These are phyloP conservation scores for Philopedon plagiatum DNA, from an alignment of 2,888 invertebrate genomes.

Conservation along the genomic window DNA sequence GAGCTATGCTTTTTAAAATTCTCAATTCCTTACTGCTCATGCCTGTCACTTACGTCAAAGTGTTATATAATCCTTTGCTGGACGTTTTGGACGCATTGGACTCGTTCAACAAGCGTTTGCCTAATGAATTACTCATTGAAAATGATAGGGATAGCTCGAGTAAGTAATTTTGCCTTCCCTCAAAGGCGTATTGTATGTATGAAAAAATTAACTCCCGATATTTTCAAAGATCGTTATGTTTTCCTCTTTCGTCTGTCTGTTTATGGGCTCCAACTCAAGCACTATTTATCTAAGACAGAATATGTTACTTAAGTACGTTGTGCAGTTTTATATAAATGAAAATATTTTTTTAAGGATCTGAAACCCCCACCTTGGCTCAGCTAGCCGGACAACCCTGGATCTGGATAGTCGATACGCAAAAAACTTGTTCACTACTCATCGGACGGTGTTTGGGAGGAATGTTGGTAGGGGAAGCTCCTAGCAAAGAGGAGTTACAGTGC, in stretches of 20 bases:
- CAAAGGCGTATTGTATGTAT: no score
- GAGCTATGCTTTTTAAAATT: conserved; percentile 73
- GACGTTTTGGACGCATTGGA: conserved; percentile 67
- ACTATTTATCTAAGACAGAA: no score
- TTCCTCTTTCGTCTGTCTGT: no score
- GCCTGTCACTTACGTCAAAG: conserved; percentile 67
- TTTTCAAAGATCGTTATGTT: no score
- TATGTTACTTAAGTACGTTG: no score
- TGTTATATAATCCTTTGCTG: conserved; percentile 65
- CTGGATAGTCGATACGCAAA: conserved; percentile 75
- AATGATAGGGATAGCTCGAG: conserved; percentile 59
- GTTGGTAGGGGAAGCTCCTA: conserved; percentile 70
- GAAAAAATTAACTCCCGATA: no score
- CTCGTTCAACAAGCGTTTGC: conserved; percentile 66
- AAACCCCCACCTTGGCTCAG: conserved; percentile 70
- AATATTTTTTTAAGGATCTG: conserved; percentile 64
- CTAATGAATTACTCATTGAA: conserved; percentile 64
- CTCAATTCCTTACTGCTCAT: conserved; percentile 72
- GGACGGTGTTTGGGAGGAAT: conserved; percentile 74
- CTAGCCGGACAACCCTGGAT: conserved; percentile 70
- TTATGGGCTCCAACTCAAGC: no score
- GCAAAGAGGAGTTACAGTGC: conserved; percentile 67
- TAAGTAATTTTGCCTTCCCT: conserved; percentile 54
- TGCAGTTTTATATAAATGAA: conserved; percentile 32
- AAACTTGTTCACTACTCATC: conserved; percentile 74